Percentiles rank a stretch among this genome's conserved stretches.
These are phyloP conservation scores for Electrona antarctica DNA, from an alignment of 2,113 vertebrate species.

Conservation along the genomic window DNA sequence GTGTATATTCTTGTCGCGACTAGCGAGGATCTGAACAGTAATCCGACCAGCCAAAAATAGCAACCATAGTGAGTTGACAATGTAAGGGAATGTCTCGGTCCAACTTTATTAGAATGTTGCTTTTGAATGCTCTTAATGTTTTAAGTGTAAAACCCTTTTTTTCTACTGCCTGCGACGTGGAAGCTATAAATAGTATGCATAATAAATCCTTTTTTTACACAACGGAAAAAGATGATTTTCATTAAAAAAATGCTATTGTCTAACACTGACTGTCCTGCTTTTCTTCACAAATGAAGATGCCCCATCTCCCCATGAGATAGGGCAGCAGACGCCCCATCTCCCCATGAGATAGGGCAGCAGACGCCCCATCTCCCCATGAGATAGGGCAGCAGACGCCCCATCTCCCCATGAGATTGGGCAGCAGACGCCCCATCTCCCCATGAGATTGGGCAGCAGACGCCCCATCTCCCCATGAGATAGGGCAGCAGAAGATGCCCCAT, in stretches of 20 bases:
- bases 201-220: conserved; percentile 67
- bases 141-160: conserved; percentile 67
- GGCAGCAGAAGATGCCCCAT: too few species aligned
- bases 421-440: too few species aligned
- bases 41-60: conserved; percentile 56
- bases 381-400: too few species aligned
- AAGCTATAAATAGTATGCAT: conserved; percentile 74
- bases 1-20: conserved; percentile 29
- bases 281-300: neutral
- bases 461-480: too few species aligned
- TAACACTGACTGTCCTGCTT: conserved; percentile 41
- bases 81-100: conserved; percentile 61
- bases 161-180: conserved; percentile 76
- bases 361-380: too few species aligned
- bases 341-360: too few species aligned
- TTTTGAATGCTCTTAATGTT: conserved; percentile 75
- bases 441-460: too few species aligned
- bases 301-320: too few species aligned
- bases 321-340: too few species aligned
- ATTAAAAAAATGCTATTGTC: conserved; percentile 70
- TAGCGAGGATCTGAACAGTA: conserved; percentile 43
- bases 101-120: conserved; percentile 63
- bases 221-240: conserved; percentile 56
- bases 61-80: conserved; percentile 45
- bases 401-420: too few species aligned